Percentiles rank a stretch among this genome's conserved stretches.
Evolutionary conservation across 2,797 vertebrate genomes (phyloP).

Genomic region (Sebastes wilsoni): DNA sequence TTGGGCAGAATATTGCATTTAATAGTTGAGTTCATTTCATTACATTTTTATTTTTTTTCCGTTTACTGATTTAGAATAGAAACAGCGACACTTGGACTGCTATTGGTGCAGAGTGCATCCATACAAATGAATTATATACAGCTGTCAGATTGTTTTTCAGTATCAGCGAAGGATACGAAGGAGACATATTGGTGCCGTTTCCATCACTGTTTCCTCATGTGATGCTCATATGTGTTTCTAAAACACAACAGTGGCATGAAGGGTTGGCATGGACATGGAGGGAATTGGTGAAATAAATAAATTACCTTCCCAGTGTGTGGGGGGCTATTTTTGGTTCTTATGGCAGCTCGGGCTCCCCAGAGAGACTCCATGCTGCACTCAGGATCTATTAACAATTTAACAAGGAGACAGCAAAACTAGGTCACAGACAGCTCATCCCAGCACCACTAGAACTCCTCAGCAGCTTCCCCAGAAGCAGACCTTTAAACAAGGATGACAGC

Average conservation of each 20-base stretch:
- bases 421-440: conserved; percentile 71
- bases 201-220: not conserved
- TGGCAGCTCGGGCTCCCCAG: conserved; percentile 68
- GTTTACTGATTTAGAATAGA: not conserved
- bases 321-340: conserved; percentile 75
- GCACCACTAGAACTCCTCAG: conserved; percentile 25
- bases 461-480: conserved; percentile 35
- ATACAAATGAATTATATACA: not conserved
- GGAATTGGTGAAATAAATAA: conserved; percentile 72
- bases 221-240: not conserved
- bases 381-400: conserved; percentile 84
- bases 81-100: not conserved
- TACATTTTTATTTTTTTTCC: not conserved
- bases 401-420: conserved; percentile 75
- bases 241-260: not conserved
- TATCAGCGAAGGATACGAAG: not conserved
- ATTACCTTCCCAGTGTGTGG: conserved; percentile 60
- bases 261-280: conserved; percentile 15
- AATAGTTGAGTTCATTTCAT: not conserved
- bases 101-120: not conserved
- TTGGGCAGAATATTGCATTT: not conserved
- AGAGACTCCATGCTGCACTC: conserved; percentile 75
- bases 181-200: not conserved
- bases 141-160: not conserved
- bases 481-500: conserved; percentile 18